Base-by-base conservation (phyloP, 2,888 invertebrate species). In the Eilema depressum region DNA sequence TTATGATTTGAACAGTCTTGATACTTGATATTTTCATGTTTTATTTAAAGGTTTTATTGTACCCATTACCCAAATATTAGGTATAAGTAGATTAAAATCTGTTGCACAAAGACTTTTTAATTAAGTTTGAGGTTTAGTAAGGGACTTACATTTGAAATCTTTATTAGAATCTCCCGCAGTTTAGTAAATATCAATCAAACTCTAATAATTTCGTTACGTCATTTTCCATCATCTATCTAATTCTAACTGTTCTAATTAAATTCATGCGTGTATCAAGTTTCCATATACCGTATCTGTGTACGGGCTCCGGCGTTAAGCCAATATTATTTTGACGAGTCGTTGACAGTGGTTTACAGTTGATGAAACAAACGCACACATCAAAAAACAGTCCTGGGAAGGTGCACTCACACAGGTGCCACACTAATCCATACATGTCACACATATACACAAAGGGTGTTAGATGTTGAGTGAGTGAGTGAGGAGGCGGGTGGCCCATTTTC, bases 301-400 rank as follows among this genome's bases (percentile, higher is more conserved):
- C 90, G 88, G 86, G 89, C 87, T 87, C 86, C 89, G 81, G 88
- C 88, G 90, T 88, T 93, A 93, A 94, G 92, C 93, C 92, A 93
- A 93, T 94, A 92, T 93, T 93, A 94, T 94, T 95, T 94, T 94
- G 94, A 95, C 92, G 93, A 94, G 94, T 93, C 93, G 94, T 92
- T 94, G 94, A 94, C 94, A 95, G 93, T 94, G 94, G 94, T 93
- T 94, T 91, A 92, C 91, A 92, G 91, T 92, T 92, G 92, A 93
- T 92, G 94, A 91, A 92, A 93, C 92, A 88, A 87, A 88, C 90
- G 80, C 92, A 92, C 90, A 90, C 90, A 88, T 72, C 69, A 66
- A 83, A 62, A 80, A 68, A 75, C 75, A 79, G 79, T 81, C 85
- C 83, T 82, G 78, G 82, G 81, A 85, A 84, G 82, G 79, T 83